These are phyloP conservation scores for Drosophila mulleri DNA, from an alignment of 2,888 invertebrate species.

Conservation along the genomic window DNA sequence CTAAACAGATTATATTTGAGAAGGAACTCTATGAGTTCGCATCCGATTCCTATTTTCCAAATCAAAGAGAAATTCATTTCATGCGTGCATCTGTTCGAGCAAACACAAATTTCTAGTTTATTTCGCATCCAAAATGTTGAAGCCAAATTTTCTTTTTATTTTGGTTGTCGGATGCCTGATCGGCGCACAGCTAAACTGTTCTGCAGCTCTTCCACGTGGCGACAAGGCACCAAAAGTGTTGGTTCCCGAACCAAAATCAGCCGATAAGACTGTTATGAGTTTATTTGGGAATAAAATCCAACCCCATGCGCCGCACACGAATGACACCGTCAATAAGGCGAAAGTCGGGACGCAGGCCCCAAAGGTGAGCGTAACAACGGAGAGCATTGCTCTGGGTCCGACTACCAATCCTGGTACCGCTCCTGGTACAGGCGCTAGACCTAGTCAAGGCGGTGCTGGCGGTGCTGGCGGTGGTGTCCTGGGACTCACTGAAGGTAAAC, in stretches of 20 bases:
- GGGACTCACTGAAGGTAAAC: not conserved
- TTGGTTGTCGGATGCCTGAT: conserved; percentile 8
- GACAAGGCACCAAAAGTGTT: too few relatives aligned
- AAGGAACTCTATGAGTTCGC: conserved; percentile 1
- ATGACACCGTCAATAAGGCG: not conserved
- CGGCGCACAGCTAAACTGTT: not conserved
- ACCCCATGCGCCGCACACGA: not conserved
- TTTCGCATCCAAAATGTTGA: conserved; percentile 19
- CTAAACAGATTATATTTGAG: not conserved
- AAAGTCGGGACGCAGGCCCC: not conserved
- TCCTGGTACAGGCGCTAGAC: not conserved
- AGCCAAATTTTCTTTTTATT: conserved; percentile 21
- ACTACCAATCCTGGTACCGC: not conserved
- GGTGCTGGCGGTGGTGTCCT: not conserved
- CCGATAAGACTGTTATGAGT: not conserved
- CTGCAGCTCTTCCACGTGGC: conserved; percentile 2
- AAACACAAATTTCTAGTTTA: conserved; percentile 24
- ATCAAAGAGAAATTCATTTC: conserved; percentile 1
- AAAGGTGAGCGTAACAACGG: not conserved
- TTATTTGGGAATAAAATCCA: not conserved
- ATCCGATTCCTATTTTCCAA: conserved; percentile 2
- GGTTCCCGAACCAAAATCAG: too few relatives aligned
- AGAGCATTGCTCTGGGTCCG: not conserved
- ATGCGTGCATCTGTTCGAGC: not conserved
- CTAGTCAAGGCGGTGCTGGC: not conserved